Conservation (phyloP, 2,888 invertebrate genomes). For the Brachypterus glaber region DNA sequence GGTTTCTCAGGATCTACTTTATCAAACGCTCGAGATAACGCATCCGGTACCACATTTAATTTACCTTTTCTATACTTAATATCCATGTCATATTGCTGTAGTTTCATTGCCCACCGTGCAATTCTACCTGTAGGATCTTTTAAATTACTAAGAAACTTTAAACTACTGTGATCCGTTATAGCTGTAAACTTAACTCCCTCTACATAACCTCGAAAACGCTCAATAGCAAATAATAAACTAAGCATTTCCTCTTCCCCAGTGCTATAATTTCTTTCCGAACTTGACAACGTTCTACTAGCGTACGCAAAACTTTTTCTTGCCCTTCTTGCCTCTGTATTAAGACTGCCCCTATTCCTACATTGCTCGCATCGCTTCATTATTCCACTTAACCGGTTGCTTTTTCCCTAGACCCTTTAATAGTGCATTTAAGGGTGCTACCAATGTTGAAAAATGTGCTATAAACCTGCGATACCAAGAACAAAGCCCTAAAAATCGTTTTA, state of each 20-base stretch:
- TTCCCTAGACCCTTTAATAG: slow-evolving; percentile 6
- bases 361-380: slow-evolving; percentile 24
- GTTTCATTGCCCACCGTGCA: slow-evolving; percentile 7
- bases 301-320: slow-evolving; percentile 13
- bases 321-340: slow-evolving; percentile 16
- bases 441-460: slow-evolving; percentile 6
- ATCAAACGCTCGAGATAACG: no score
- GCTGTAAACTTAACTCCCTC: no score
- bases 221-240: no score
- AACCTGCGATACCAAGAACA: slow-evolving; percentile 5
- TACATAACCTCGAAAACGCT: no score
- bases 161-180: no score
- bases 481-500: slow-evolving; percentile 6
- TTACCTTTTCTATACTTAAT: slow-evolving; percentile 7
- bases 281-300: slow-evolving; percentile 14
- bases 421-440: slow-evolving; percentile 4
- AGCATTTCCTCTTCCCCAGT: no score
- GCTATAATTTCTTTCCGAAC: slow-evolving; percentile 13
- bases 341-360: slow-evolving; percentile 26
- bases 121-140: slow-evolving; percentile 12
- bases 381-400: slow-evolving; percentile 9
- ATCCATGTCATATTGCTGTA: no score
- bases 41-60: slow-evolving; percentile 9
- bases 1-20: no score
- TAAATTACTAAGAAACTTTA: no score